Evolutionary conservation across 2,113 vertebrate genomes (phyloP).

Genomic region (Mesoclemmys tuberculata): DNA sequence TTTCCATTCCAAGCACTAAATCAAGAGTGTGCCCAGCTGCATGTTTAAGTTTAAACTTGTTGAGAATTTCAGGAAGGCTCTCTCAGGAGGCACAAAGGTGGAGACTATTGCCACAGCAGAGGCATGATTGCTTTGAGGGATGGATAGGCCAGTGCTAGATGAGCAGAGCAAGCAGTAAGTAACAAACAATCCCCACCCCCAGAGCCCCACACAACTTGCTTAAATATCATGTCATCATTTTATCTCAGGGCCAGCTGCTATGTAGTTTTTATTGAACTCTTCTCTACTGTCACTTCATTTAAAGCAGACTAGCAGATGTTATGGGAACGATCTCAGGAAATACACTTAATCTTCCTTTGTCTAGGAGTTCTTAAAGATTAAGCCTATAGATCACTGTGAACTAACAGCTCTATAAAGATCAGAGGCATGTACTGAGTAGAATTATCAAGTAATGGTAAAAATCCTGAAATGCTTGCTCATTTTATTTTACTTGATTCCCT

Average conservation of each 20-base stretch:
- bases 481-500: background rate
- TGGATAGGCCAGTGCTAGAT: too few relatives aligned
- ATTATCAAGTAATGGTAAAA: slow-evolving; percentile 36
- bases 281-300: slow-evolving; percentile 22
- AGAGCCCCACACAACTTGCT: background rate
- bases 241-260: slow-evolving; percentile 31
- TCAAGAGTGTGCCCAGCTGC: background rate
- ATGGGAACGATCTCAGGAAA: slow-evolving; percentile 27
- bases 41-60: background rate
- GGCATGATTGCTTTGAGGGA: background rate
- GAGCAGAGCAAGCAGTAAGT: background rate
- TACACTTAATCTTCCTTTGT: slow-evolving; percentile 18
- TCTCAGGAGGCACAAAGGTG: background rate
- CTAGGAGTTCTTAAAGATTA: slow-evolving; percentile 45
- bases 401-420: slow-evolving; percentile 7
- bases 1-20: background rate
- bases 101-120: background rate
- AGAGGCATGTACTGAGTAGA: background rate
- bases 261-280: background rate
- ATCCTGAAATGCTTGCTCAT: background rate
- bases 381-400: slow-evolving; percentile 33
- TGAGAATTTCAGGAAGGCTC: background rate
- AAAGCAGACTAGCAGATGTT: slow-evolving; percentile 44
- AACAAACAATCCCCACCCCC: background rate
- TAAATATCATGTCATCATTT: background rate